Conservation (phyloP, 2,113 vertebrate genomes). For the Ondatra zibethicus region DNA sequence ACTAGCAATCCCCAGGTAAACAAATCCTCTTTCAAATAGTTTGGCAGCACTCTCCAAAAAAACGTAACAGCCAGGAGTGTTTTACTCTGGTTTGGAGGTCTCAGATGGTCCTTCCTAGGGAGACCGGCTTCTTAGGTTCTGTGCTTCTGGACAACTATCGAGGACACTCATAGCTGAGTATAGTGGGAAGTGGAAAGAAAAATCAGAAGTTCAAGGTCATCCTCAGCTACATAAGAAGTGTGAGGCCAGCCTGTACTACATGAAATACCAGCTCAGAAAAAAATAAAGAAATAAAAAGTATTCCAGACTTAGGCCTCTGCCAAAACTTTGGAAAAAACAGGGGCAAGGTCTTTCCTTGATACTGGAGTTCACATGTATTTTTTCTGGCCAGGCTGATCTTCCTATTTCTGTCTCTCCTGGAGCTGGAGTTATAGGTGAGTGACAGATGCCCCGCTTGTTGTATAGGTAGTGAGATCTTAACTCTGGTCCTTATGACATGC, state of each 20-base stretch:
- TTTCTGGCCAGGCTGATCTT: neutral
- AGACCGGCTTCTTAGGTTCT: neutral
- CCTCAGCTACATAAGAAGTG: neutral
- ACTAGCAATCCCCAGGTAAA: neutral
- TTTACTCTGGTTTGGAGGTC: neutral
- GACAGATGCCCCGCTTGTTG: neutral
- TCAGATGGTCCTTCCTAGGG: neutral
- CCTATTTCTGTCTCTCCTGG: too few relatives aligned
- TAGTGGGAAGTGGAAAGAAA: neutral
- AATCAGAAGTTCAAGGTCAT: neutral
- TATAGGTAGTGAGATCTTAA: neutral
- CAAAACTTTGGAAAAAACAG: neutral
- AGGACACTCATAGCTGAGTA: neutral
- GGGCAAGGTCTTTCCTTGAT: too few relatives aligned
- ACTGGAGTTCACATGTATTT: neutral
- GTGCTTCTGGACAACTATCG: neutral
- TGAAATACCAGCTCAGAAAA: neutral
- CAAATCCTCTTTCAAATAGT: neutral
- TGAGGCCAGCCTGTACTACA: neutral
- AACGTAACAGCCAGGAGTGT: neutral
- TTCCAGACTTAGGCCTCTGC: neutral
- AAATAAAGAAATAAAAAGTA: neutral
- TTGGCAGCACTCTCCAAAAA: slow-evolving; percentile 8
- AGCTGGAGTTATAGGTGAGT: neutral
- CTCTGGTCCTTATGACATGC: neutral